Base-by-base conservation (phyloP, 2,113 vertebrate genomes). In the Cyprinus carpio region DNA sequence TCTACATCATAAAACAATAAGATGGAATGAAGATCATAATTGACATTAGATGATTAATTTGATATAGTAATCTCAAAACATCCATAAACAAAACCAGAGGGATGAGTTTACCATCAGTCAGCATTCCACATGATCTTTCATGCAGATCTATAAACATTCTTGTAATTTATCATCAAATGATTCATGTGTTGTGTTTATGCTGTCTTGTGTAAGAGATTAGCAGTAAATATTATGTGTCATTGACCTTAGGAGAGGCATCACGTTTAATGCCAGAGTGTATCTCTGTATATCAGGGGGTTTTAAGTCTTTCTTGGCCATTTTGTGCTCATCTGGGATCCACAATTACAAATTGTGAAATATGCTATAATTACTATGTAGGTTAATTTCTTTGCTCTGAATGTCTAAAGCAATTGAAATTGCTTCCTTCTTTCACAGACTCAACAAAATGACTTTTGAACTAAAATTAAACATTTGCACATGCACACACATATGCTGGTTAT, bases 141-240 rank as follows among this genome's bases (percentile, higher is more conserved):
- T 6, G 75, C 27, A 77, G 49, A 34, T 77, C 10, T 56, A 54
- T 20, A 31, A 77, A 31, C 49, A 56, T 77, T 56, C 75, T 27
- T 77, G 37, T 77, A 11, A 31, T 77, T 77, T 16, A 77, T 77
- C 75, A 77, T 56, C 49, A 56, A 76, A 34, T 34, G 1, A 54
- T 54, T 27, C 49, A 11, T 23, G 43, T 12, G 46, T 56, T 56
- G 37, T n/a, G 23, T 77, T 77, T 31, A 11, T 29, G 49, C 25
- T 31, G 46, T 56, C 49, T 31, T 51, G 27, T 76, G 15, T 2
- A 20, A 31, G 46, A 31, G 49, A 76, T 56, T 31, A 56, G 12
- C 75, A 31, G 25, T 27, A 31, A 56, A 20, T 54, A 20, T 76
- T 4, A 29, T 69, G 31, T 69, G 31, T 71, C 67, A 71, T 10